Evolutionary conservation across 1,140 invertebrate genomes (phyloP).

Genomic region (Aphis gossypii): DNA sequence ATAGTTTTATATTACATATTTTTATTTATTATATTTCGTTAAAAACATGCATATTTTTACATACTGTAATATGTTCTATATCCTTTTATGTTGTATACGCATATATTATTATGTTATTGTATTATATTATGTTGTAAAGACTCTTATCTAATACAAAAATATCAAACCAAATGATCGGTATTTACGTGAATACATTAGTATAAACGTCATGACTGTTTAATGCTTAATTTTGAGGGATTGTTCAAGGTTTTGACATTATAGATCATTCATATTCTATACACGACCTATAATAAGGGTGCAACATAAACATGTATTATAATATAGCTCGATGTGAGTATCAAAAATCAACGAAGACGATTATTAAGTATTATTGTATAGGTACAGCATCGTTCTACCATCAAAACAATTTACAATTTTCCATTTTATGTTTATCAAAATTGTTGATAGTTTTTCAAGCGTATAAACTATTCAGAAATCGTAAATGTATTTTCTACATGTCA

Average conservation of each 20-base stretch:
- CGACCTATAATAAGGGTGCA: not conserved
- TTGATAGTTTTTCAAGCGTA: not conserved
- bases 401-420: not conserved
- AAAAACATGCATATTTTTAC: not conserved
- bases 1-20: not conserved
- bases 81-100: not conserved
- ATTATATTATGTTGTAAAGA: not conserved
- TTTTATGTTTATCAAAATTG: not conserved
- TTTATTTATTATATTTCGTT: not conserved
- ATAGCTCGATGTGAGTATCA: too few species aligned
- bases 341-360: not conserved
- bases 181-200: constrained; percentile 12
- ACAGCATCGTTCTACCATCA: not conserved
- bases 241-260: not conserved
- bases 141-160: not conserved
- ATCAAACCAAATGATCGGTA: not conserved
- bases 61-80: not conserved
- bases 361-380: not conserved
- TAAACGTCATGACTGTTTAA: not conserved
- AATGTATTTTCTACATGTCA: not conserved
- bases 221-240: not conserved
- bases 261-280: not conserved
- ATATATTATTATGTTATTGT: not conserved
- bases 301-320: not conserved
- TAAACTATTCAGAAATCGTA: not conserved